Base-by-base conservation (phyloP, 2,113 vertebrate genomes). In the Sinosuthora webbiana region DNA sequence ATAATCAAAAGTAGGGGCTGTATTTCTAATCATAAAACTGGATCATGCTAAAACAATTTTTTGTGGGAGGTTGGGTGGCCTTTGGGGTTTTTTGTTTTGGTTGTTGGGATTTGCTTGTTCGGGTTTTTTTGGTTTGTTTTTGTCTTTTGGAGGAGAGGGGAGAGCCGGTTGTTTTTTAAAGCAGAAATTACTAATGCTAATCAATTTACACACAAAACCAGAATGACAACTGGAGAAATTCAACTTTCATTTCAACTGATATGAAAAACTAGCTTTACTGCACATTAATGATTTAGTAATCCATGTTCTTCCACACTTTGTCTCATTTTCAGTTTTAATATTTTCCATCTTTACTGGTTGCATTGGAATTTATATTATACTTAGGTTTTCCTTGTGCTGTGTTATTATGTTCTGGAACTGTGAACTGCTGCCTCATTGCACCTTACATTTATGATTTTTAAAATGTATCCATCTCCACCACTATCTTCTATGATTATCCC, bases 141-240 rank as follows among this genome's bases (percentile, higher is more conserved):
- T 68, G 5, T 22, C 39, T 57, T 57, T 25, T 35, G 9, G 16
- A 0, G 2, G 2, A 20, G 16, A 9, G 5, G 10, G 0, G 6
- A 45, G 3, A 18, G 8, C 33, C 60, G 23, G 3, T 56, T n/a
- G 6, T n/a, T 8, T 37, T 53, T 73, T 5, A 9, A 78, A 55
- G 6, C 8, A 75, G 8, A 11, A 13, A 7, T 76, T 64, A 44
- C 10, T 87, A 15, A 10, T 68, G 9, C 55, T 83, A 21, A n/a
- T 47, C 21, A 81, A 33, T 44, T 53, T 89, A 52, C 7, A 60
- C 30, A 25, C 9, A 75, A 64, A 76, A 39, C 10, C 10, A 86
- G 57, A 87, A 33, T 4, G 8, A 55, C 4, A 64, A 15, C 7
- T 68, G n/a, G 13, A 83, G n/a, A 73, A 37, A 39, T n/a, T 67